A percentile compares a stretch with the other conserved stretches of the same genome.
Conservation (phyloP, 2,888 invertebrate genomes). For the Megamerina dolium region DNA sequence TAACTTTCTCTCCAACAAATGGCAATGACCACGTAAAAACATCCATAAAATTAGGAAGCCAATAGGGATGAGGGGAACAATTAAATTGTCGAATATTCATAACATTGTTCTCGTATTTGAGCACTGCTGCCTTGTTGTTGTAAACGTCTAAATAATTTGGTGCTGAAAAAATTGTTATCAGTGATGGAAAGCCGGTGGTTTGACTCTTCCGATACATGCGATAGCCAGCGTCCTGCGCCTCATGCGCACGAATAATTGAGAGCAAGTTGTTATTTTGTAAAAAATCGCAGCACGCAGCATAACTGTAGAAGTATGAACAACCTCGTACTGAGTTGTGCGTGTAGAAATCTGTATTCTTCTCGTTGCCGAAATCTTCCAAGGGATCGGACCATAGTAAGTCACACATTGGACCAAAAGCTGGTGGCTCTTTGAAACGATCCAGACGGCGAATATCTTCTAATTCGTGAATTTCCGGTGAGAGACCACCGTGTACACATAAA, state of each 20-base stretch:
- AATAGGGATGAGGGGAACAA: slow-evolving; percentile 99
- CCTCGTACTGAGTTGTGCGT: slow-evolving; percentile 99
- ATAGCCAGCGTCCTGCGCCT: slow-evolving; percentile 97
- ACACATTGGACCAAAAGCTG: slow-evolving; percentile 98
- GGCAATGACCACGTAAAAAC: slow-evolving; percentile 99
- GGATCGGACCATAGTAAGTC: slow-evolving; percentile 99
- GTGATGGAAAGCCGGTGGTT: slow-evolving; percentile 98
- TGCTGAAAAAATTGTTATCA: slow-evolving; percentile 99
- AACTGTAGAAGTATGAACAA: slow-evolving; percentile 99
- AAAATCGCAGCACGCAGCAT: slow-evolving; percentile 99
- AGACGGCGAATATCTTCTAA: slow-evolving; percentile 96
- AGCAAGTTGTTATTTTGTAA: slow-evolving; percentile 99
- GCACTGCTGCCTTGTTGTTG: slow-evolving; percentile 99
- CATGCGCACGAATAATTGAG: slow-evolving; percentile 99
- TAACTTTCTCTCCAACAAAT: slow-evolving; percentile 98
- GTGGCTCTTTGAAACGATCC: slow-evolving; percentile 99
- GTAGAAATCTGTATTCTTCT: slow-evolving; percentile 96
- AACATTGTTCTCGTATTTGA: slow-evolving; percentile 99
- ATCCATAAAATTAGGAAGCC: slow-evolving; percentile 99
- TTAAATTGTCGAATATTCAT: slow-evolving; percentile 99
- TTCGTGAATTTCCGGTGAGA: slow-evolving; percentile 98
- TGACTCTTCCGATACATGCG: slow-evolving; percentile 99
- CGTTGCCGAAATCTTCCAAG: slow-evolving; percentile 96
- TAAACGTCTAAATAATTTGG: slow-evolving; percentile 99
- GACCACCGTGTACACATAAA: slow-evolving; percentile 98